Evolutionary conservation across 2,888 invertebrate species (phyloP).

Genomic region (Heliconius charithonia): DNA sequence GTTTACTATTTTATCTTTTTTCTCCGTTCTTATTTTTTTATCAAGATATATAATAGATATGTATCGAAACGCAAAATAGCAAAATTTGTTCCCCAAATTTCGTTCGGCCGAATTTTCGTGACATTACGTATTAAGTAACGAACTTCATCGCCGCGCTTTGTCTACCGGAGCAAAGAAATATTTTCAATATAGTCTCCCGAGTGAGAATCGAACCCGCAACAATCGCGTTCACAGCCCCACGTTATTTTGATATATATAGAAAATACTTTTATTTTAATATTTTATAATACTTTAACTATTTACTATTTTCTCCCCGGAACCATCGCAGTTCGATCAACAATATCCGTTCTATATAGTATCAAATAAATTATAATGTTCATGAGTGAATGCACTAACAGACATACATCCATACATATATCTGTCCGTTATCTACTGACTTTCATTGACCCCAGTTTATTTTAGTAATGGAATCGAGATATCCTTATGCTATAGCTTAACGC

Average conservation of each 20-base stretch:
- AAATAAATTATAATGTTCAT: constrained; percentile 9
- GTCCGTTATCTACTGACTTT: constrained; percentile 54
- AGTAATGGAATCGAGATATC: constrained; percentile 54
- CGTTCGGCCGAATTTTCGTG: background rate
- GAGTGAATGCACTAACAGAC: constrained; percentile 6
- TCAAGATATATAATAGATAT: background rate
- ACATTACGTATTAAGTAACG: background rate
- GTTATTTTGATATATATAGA: no score
- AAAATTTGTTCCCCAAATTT: background rate
- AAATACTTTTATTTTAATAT: no score
- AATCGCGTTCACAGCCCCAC: no score
- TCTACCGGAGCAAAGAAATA: no score
- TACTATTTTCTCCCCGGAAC: background rate
- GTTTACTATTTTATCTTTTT: background rate
- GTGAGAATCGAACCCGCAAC: no score
- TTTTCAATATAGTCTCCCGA: no score
- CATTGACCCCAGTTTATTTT: constrained; percentile 62
- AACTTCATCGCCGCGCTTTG: no score
- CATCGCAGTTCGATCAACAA: background rate
- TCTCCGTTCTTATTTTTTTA: background rate
- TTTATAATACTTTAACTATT: no score
- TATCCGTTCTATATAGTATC: constrained; percentile 3
- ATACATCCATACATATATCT: background rate
- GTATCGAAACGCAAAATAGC: background rate
- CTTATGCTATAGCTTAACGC: constrained; percentile 2